Base-by-base conservation (phyloP, 2,888 invertebrate genomes). In the Ophioninae sp. region DNA sequence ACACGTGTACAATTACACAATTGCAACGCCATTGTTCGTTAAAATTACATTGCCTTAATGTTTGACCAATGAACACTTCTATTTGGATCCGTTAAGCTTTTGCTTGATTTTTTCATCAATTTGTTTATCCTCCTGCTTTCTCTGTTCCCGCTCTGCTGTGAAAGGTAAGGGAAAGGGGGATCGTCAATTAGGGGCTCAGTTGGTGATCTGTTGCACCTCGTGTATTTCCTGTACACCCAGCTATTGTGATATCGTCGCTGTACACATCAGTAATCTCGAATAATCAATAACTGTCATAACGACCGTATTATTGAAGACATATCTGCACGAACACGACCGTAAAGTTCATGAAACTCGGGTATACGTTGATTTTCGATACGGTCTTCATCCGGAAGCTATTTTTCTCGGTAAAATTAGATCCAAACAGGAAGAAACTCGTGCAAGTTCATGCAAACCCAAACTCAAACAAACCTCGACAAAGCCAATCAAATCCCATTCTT, bases 231-330 rank as follows among this genome's bases (percentile, higher is more conserved):
- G 44, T 44, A 59, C 6, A 17, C 51, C 17, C 30, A 51, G 51
- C 68, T 6, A 67, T 68, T 63, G 75, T 64, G 61, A 72, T 37
- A 44, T 61, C 23, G 63, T 6, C 37, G 10, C 13, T 51, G 13
- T 2, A 51, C 17, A n/a, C 73, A 67, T 58, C 56, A 71, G 67
- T 67, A 68, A 83, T 83, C 67, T 72, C 72, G 77, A 77, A 77
- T 83, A 83, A 83, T 83, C 77, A 80, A 80, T 83, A 83, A 68
- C 76, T 59, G 68, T 41, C 72, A 37, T 37, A 83, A 80, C 76
- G 23, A 83, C 72, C 76, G 67, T 61, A 63, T 58, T 80, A 80
- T 73, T 37, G 51, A 64, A 64, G 0, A 22, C 9, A 5, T 20
- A 9, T 20, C 8, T n/a, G 41, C n/a, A 44, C 39, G 1, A 0